Evolutionary conservation across 2,113 vertebrate species (phyloP), one percentile per base, ranked within the genome.

Genomic region (Lepidothrix coronata): DNA sequence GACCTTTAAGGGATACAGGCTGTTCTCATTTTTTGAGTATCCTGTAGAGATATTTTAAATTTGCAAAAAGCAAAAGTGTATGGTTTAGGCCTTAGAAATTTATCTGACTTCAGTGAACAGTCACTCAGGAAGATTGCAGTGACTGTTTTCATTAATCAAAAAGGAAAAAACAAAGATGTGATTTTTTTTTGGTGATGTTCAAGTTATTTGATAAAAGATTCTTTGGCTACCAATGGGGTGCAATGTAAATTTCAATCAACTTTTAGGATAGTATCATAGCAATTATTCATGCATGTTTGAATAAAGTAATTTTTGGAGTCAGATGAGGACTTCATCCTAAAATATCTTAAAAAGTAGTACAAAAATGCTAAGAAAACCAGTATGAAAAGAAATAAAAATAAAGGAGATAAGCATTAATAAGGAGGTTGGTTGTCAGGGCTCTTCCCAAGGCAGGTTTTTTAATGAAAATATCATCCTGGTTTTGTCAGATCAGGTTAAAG

Each of bases 401-500:
- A 76, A 80, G 37, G 21, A 77, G 25, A 71, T 31, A 81, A 55
- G 23, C 9, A 63, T 39, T 57, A 77, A 51, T 39, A 85, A 74
- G 8, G 24, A 85, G 11, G 3, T 16, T 75, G 12, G 14, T 24
- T 85, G 2, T 3, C 30, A 5, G 30, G 59, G 30, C 11, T 89
- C 66, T 72, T 88, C 66, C 61, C 70, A 85, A 52, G 49, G 52
- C 49, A 70, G 14, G 6, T 5, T n/a, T 80, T 59, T 41, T 39
- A 70, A 74, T n/a, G 41, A 80, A 16, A 67, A 0, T 39, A 83
- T 67, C 72, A 71, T 46, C 33, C 33, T 22, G 4, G 1, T 85
- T 88, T 80, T 88, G 46, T 81, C 72, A 94, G 68, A 58, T 39
- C 72, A 89, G 39, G 46, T 90, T 90, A 86, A 93, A 86, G 14